Evolutionary conservation across 2,888 invertebrate species (phyloP).

Genomic region (Kryphioiulus occultus): DNA sequence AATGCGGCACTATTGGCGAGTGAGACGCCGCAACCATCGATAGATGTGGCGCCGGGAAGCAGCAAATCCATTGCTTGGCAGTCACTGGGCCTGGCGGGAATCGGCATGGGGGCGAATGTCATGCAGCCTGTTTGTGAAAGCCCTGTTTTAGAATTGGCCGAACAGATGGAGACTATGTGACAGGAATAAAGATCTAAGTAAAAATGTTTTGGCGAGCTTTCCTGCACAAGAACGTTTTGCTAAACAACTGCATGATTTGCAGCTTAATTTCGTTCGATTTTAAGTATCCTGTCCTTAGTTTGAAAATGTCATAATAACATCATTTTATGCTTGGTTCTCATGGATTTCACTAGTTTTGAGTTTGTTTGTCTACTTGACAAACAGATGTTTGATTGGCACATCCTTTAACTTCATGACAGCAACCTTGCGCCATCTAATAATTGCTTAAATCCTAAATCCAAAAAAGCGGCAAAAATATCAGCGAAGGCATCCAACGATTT

Average conservation of each 20-base stretch:
- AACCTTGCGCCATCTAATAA: too few species aligned
- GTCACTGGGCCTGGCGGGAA: constrained; percentile 35
- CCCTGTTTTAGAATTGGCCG: constrained; percentile 50
- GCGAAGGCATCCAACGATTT: too few species aligned
- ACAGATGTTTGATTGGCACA: too few species aligned
- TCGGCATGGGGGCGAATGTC: background rate
- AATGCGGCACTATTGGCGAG: background rate
- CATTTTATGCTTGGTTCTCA: too few species aligned
- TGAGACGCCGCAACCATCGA: background rate
- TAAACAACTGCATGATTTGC: background rate
- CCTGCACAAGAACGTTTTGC: background rate
- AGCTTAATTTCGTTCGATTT: too few species aligned
- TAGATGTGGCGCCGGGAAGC: background rate
- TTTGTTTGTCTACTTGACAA: too few species aligned
- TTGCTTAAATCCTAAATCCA: too few species aligned
- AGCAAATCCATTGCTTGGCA: constrained; percentile 47
- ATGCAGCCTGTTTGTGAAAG: constrained; percentile 53
- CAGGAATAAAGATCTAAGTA: background rate
- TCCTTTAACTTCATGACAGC: too few species aligned
- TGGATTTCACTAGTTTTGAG: too few species aligned
- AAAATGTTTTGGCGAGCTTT: background rate
- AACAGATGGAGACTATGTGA: constrained; percentile 53
- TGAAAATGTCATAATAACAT: too few species aligned
- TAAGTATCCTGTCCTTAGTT: background rate
- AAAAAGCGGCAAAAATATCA: too few species aligned